Percentiles rank a stretch among this genome's conserved stretches.
Evolutionary conservation across 53 echinoderm and acorn worm genomes (phyloP).

Genomic region (Mesocentrotus franciscanus): DNA sequence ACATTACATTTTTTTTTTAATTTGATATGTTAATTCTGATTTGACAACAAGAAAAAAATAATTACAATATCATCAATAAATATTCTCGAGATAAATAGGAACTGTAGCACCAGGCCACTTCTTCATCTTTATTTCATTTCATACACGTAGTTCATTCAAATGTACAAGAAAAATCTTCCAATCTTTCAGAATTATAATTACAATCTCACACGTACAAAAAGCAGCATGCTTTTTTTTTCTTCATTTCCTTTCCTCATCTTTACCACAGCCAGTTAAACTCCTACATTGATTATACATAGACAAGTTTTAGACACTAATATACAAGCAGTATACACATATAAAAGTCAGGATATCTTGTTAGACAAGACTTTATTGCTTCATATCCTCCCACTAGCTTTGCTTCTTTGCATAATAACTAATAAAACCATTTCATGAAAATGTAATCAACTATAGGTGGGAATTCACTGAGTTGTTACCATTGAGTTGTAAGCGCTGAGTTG

Average conservation of each 20-base stretch:
- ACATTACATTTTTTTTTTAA: neutral
- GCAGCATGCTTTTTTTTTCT: constrained; percentile 28
- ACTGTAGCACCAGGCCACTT: constrained; percentile 49
- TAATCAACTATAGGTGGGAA: constrained; percentile 37
- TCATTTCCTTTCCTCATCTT: neutral
- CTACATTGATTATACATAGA: neutral
- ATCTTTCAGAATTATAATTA: neutral
- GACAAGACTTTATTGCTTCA: constrained; percentile 60
- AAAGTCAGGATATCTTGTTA: constrained; percentile 5
- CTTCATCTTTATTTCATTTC: neutral
- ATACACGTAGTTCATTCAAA: neutral
- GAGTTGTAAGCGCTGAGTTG: constrained; percentile 41
- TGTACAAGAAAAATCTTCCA: constrained; percentile 24
- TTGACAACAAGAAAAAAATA: neutral
- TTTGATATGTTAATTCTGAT: neutral
- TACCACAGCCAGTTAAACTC: constrained; percentile 8
- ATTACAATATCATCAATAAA: constrained; percentile 29
- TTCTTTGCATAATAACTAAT: constrained; percentile 24
- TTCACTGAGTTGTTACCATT: constrained; percentile 13
- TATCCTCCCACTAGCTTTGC: constrained; percentile 9
- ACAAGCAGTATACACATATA: constrained; percentile 27
- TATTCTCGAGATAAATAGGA: constrained; percentile 57
- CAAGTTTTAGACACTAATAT: neutral
- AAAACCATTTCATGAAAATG: neutral
- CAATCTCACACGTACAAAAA: neutral